Conservation (phyloP, 2,113 vertebrate species). For the Chaetorhynchus papuensis region DNA sequence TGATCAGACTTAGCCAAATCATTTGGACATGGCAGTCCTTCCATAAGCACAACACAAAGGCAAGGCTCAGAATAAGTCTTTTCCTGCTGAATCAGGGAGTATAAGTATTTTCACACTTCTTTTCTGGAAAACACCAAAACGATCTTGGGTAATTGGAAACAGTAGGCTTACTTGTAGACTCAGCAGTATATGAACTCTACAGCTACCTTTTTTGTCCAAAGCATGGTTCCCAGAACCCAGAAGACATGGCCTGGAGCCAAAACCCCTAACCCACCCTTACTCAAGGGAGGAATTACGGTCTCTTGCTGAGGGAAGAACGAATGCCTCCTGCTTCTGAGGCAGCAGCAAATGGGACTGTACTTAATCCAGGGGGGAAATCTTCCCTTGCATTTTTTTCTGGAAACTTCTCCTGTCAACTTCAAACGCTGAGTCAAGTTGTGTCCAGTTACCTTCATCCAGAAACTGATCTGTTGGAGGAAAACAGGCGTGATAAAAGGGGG, state of each 20-base stretch:
- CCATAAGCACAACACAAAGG: not conserved
- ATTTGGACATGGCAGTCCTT: slow-evolving; percentile 2
- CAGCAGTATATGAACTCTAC: not conserved
- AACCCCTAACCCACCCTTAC: not conserved
- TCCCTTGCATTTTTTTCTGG: not conserved
- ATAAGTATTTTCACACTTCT: slow-evolving; percentile 23
- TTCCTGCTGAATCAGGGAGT: slow-evolving; percentile 4
- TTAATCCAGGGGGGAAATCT: not conserved
- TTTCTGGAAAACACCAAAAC: not conserved
- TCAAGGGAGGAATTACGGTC: not conserved
- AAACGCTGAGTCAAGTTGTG: not conserved
- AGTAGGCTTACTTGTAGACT: slow-evolving; percentile 18
- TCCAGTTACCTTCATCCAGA: not conserved
- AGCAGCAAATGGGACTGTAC: not conserved
- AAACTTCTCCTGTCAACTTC: not conserved
- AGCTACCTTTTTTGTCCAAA: not conserved
- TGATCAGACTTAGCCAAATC: not conserved
- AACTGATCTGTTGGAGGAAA: not conserved
- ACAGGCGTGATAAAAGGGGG: not conserved
- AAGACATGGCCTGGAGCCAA: not conserved
- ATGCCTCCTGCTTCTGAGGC: not conserved
- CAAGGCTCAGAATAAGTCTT: not conserved
- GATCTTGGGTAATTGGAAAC: slow-evolving; percentile 14
- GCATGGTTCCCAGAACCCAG: not conserved
- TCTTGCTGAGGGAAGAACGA: not conserved